phyloP scores from a whole-genome alignment of 1,140 invertebrate species.

The Caerostris extrusa region DNA sequence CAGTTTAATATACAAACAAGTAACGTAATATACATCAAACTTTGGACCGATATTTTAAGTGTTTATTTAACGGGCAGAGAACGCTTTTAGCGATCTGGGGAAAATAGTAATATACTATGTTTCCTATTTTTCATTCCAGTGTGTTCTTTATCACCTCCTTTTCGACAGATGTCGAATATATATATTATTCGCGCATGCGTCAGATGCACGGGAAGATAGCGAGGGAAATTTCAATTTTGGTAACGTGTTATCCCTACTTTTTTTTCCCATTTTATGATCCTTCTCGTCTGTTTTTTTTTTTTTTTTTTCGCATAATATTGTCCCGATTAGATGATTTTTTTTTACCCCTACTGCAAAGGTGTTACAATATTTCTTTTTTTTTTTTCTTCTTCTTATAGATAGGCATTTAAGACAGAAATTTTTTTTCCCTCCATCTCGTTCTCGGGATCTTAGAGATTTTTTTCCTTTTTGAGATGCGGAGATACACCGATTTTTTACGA shows the following conservation, averaged over 20 bases:
- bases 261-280: constrained; percentile 4
- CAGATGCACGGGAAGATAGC: background rate
- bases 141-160: constrained; percentile 16
- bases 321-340: constrained; percentile 1
- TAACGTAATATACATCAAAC: constrained; percentile 26
- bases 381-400: background rate
- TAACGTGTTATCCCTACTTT: constrained; percentile 30
- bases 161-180: background rate
- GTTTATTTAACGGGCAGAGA: constrained; percentile 4
- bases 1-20: constrained; percentile 32
- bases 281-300: background rate
- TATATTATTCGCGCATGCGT: background rate
- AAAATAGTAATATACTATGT: constrained; percentile 30
- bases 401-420: background rate
- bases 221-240: constrained; percentile 51
- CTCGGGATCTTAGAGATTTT: background rate
- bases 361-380: background rate
- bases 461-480: background rate
- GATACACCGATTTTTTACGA: constrained; percentile 20
- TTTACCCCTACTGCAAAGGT: background rate
- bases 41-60: constrained; percentile 1
- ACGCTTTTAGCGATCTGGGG: background rate
- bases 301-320: constrained; percentile 51
- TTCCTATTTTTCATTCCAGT: constrained; percentile 6
- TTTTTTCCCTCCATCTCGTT: background rate